Evolutionary conservation across 2,113 vertebrate genomes (phyloP).

Genomic region (Pseudolaguvia tuberculata): DNA sequence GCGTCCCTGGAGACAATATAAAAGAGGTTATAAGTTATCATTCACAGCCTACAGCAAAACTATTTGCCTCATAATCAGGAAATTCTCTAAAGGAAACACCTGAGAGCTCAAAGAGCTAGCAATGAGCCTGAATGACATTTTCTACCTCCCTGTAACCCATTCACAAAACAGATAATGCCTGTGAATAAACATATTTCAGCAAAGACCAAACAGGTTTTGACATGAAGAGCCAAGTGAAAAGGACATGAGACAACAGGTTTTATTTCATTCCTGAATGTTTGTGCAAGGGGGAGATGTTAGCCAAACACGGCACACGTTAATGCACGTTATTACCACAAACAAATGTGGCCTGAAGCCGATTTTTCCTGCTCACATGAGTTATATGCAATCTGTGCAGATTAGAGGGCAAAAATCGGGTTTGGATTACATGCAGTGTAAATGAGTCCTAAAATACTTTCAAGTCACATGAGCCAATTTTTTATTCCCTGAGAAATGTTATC

Average conservation of each 20-base stretch:
- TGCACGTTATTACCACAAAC: too few relatives aligned
- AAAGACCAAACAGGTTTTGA: constrained; percentile 34
- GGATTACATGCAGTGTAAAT: too few relatives aligned
- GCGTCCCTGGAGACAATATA: neutral
- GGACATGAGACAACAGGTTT: constrained; percentile 19
- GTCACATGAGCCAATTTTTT: too few relatives aligned
- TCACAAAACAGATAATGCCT: neutral
- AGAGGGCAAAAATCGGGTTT: too few relatives aligned
- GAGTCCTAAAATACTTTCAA: too few relatives aligned
- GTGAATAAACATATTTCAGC: neutral
- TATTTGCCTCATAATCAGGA: neutral
- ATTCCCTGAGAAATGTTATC: too few relatives aligned
- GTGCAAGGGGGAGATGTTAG: neutral
- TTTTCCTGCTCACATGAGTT: too few relatives aligned
- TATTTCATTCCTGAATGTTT: constrained; percentile 17
- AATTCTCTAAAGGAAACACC: neutral
- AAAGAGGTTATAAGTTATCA: neutral
- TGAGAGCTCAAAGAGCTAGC: neutral
- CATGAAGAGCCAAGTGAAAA: constrained; percentile 13
- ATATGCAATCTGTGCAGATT: too few relatives aligned
- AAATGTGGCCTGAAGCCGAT: too few relatives aligned
- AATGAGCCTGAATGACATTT: neutral
- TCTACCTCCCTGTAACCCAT: neutral
- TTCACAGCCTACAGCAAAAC: neutral
- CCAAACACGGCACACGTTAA: neutral